Percentiles rank a stretch among this genome's conserved stretches.
phyloP scores from a whole-genome alignment of 2,888 invertebrate species.

The Cylloceria caligata region DNA sequence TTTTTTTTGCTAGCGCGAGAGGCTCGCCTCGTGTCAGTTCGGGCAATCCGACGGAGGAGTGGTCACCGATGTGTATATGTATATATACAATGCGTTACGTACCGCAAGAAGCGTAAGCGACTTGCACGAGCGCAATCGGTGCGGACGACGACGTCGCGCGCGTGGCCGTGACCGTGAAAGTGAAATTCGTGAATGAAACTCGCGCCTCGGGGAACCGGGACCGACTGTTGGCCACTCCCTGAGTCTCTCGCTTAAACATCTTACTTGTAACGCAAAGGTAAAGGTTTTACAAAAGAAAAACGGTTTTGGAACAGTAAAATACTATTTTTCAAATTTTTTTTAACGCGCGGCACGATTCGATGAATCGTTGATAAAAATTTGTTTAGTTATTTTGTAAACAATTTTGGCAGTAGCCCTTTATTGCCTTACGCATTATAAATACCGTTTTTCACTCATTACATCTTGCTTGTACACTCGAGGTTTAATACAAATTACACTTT shows the following conservation, averaged over 20 bases:
- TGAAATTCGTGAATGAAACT: constrained; percentile 79
- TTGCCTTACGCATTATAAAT: too few relatives aligned
- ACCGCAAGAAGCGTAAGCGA: constrained; percentile 44
- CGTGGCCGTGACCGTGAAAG: constrained; percentile 81
- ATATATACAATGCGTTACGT: constrained; percentile 42
- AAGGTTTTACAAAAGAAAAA: not conserved
- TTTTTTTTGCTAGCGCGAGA: not conserved
- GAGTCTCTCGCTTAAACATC: not conserved
- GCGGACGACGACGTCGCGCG: constrained; percentile 64
- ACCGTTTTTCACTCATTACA: too few relatives aligned
- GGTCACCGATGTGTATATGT: constrained; percentile 39
- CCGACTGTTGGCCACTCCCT: not conserved
- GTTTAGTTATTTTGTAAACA: too few relatives aligned
- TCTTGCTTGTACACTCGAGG: too few relatives aligned
- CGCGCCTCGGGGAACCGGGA: constrained; percentile 40
- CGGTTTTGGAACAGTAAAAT: not conserved
- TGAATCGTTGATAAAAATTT: too few relatives aligned
- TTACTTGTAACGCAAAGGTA: not conserved
- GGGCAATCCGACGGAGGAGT: constrained; percentile 39
- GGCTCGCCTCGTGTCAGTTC: constrained; percentile 38
- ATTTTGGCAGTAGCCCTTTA: too few relatives aligned
- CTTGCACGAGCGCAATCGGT: constrained; percentile 65
- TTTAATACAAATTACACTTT: too few relatives aligned
- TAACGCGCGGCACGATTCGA: too few relatives aligned
- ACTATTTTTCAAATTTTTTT: too few relatives aligned